phyloP scores from a whole-genome alignment of 2,797 vertebrate genomes.

The Amphiprion clarkii region DNA sequence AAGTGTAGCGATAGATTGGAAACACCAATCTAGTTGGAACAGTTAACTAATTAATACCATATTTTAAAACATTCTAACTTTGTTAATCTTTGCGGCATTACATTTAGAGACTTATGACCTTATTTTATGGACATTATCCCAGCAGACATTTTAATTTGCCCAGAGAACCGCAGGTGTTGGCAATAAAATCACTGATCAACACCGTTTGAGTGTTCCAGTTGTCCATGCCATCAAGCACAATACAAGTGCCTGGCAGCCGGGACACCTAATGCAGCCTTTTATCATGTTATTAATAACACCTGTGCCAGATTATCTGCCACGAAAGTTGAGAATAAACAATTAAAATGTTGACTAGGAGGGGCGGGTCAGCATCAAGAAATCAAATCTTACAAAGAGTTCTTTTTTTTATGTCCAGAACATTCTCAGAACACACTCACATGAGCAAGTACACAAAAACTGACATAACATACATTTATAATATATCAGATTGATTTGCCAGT shows the following conservation, averaged over 20 bases:
- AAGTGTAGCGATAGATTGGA: too few species aligned
- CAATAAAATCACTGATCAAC: slow-evolving; percentile 1
- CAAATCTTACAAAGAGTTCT: neutral
- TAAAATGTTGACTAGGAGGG: neutral
- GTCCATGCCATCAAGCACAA: neutral
- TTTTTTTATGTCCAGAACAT: neutral
- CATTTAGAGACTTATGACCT: too few species aligned
- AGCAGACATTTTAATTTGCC: neutral
- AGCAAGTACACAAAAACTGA: neutral
- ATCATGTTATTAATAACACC: slow-evolving; percentile 30
- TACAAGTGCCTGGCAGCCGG: neutral
- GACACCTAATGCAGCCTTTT: slow-evolving; percentile 4
- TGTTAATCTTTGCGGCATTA: too few species aligned
- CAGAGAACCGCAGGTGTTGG: slow-evolving; percentile 9
- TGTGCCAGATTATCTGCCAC: slow-evolving; percentile 1
- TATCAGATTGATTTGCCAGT: neutral
- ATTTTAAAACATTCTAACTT: too few species aligned
- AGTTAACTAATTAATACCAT: neutral
- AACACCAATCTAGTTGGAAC: neutral
- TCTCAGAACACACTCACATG: neutral
- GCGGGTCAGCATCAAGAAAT: neutral
- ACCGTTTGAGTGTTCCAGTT: slow-evolving; percentile 8
- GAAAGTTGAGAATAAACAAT: neutral
- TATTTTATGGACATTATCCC: neutral
- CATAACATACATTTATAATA: too few species aligned